phyloP scores from a whole-genome alignment of 2,113 vertebrate genomes.

The Noturus placidus region DNA sequence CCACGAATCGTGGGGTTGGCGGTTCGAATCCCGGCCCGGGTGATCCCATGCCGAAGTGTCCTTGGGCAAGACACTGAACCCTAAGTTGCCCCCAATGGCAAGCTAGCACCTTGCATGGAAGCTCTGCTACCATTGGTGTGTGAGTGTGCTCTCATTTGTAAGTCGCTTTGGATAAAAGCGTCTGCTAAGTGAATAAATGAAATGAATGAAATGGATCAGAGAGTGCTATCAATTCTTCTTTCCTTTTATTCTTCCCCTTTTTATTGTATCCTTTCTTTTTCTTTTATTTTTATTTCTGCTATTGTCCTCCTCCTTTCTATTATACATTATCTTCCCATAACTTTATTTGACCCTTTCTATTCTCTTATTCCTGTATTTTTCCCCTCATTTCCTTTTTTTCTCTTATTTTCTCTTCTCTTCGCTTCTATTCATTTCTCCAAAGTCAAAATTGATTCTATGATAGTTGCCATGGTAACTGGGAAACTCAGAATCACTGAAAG shows the following conservation, averaged over 20 bases:
- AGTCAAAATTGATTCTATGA: conserved; percentile 42
- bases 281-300: too few relatives aligned
- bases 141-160: too few relatives aligned
- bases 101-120: too few relatives aligned
- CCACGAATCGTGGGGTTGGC: too few relatives aligned
- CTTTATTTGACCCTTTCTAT: neutral
- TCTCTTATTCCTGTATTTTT: neutral
- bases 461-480: conserved; percentile 60
- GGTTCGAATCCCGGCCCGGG: too few relatives aligned
- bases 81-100: too few relatives aligned
- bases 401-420: conserved; percentile 44
- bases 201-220: too few relatives aligned
- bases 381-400: neutral
- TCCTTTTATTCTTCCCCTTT: neutral
- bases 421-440: neutral
- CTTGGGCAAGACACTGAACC: too few relatives aligned
- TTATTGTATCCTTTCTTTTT: neutral
- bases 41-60: too few relatives aligned
- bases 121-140: too few relatives aligned
- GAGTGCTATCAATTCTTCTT: neutral
- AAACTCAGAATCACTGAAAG: conserved; percentile 51
- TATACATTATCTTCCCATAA: neutral
- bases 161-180: too few relatives aligned
- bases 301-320: neutral
- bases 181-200: too few relatives aligned